Evolutionary conservation across 2,888 invertebrate genomes (phyloP), one percentile per base, ranked within the genome.

Genomic region (Hypomecis punctinalis): DNA sequence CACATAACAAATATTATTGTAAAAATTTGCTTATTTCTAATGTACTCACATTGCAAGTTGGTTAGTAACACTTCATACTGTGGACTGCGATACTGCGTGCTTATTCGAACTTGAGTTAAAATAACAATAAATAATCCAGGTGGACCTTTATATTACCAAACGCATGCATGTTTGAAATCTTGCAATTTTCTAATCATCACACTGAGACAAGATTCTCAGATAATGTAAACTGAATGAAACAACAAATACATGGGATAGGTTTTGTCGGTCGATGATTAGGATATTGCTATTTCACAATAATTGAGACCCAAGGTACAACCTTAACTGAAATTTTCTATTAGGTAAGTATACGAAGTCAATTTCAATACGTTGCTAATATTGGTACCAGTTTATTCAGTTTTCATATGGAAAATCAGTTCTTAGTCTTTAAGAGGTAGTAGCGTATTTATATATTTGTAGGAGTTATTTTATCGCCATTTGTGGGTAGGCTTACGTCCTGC

Each of bases 31-130:
- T 40, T 40, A 43, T 43, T 7, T 37, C 37, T 42, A 11, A 43
- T 4, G 47, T 68, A 66, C 61, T 61, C 55, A 57, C 63, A 51
- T 60, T 39, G 42, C 52, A 60, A 60, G 46, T 60, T 56, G 63
- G 61, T 63, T 63, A 65, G 63, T 59, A 63, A 56, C 48, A 67
- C 56, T 56, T 47, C 23, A 42, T 40, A 33, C 42, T 47, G 55
- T 56, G 45, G 49, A 43, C 57, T 48, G 61, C 52, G 10, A 46
- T 56, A 59, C 64, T 60, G 64, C 60, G 65, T 63, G 60, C 63
- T 36, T 33, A 39, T 45, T 54, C 59, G 58, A 51, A 51, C 51
- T 49, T 49, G 40, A 51, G 37, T 35, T 40, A n/a, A 11, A 10
- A 53, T 35, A 39, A 54, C 33, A 23, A 23, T 23, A 1, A 23